phyloP scores from a whole-genome alignment of 2,113 vertebrate genomes.

The Corapipo altera region DNA sequence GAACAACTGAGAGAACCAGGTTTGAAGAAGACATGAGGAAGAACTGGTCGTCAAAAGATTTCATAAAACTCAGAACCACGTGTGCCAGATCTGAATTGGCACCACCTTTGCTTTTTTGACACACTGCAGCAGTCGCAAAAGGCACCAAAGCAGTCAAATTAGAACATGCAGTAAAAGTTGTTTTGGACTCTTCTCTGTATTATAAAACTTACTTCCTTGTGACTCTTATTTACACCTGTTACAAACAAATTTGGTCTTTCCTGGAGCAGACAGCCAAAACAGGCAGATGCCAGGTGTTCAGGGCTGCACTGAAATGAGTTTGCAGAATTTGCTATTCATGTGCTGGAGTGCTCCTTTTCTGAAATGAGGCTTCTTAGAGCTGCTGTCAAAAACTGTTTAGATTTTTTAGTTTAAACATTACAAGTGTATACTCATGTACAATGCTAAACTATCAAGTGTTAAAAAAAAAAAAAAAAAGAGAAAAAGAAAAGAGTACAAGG shows the following conservation, averaged over 20 bases:
- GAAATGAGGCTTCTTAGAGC: conserved; percentile 41
- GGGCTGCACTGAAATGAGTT: conserved; percentile 38
- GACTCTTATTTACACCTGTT: conserved; percentile 47
- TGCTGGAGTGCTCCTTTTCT: not conserved
- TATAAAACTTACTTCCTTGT: conserved; percentile 27
- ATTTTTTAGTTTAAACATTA: conserved; percentile 26
- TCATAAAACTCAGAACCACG: conserved; percentile 74
- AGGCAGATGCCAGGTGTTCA: conserved; percentile 47
- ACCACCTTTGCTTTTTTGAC: conserved; percentile 76
- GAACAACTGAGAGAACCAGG: conserved; percentile 78
- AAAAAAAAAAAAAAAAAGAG: not conserved
- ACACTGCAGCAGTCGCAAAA: conserved; percentile 70
- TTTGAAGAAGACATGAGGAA: conserved; percentile 79
- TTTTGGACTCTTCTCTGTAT: conserved; percentile 68
- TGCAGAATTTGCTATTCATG: conserved; percentile 33
- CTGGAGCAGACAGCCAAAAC: conserved; percentile 53
- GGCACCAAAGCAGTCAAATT: conserved; percentile 70
- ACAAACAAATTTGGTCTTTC: conserved; percentile 42
- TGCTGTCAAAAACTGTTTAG: conserved; percentile 43
- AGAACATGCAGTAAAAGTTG: conserved; percentile 69
- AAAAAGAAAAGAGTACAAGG: not conserved
- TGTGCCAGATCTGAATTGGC: conserved; percentile 74
- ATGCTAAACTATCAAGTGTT: not conserved
- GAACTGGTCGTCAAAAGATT: conserved; percentile 76
- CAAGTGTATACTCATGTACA: conserved; percentile 1